Conservation (phyloP, 2,797 vertebrate genomes). For the Channa striata region DNA sequence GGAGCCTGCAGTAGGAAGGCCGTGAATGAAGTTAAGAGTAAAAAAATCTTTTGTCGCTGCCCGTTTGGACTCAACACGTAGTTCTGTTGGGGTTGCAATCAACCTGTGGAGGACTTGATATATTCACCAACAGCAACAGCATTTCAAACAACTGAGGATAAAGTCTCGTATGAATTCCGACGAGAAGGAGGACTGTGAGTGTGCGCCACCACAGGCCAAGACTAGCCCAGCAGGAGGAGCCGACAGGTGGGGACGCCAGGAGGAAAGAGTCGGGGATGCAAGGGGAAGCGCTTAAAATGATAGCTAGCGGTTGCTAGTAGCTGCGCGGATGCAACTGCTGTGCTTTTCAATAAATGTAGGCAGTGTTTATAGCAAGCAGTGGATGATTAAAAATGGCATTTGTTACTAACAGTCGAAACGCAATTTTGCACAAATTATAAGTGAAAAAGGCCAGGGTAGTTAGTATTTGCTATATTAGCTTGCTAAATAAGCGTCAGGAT, state of each 20-base stretch:
- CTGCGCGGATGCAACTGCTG: neutral
- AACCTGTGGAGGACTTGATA: slow-evolving; percentile 49
- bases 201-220: slow-evolving; percentile 87
- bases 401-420: neutral
- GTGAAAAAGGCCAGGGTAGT: slow-evolving; percentile 14
- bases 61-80: neutral
- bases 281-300: slow-evolving; percentile 3
- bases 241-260: slow-evolving; percentile 72
- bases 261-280: slow-evolving; percentile 69
- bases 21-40: slow-evolving; percentile 74
- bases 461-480: slow-evolving; percentile 45
- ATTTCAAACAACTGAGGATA: slow-evolving; percentile 73
- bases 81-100: slow-evolving; percentile 22
- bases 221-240: slow-evolving; percentile 75
- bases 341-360: neutral
- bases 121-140: slow-evolving; percentile 58
- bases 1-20: slow-evolving; percentile 71
- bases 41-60: slow-evolving; percentile 15
- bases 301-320: slow-evolving; percentile 29
- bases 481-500: slow-evolving; percentile 48
- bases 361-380: neutral
- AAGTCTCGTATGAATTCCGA: slow-evolving; percentile 88
- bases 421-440: neutral
- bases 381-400: neutral
- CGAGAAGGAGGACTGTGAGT: slow-evolving; percentile 86